Conservation (phyloP, 2,888 invertebrate genomes). For the Idaea dimidiata region DNA sequence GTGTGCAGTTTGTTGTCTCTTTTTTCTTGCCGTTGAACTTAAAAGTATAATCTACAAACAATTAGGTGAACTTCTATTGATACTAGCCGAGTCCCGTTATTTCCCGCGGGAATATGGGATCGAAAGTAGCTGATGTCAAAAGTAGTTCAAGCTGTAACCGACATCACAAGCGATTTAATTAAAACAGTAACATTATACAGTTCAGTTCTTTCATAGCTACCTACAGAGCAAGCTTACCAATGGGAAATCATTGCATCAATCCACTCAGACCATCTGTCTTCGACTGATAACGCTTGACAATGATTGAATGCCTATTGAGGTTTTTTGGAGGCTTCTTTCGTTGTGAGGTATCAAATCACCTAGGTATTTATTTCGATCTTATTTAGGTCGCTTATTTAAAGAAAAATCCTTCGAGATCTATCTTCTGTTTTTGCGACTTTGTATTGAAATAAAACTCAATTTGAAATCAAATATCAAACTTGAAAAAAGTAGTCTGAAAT, state of each 20-base stretch:
- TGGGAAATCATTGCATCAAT: slow-evolving; percentile 40
- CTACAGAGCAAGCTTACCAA: slow-evolving; percentile 11
- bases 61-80: no score
- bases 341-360: neutral
- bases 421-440: no score
- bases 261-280: slow-evolving; percentile 35
- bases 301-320: slow-evolving; percentile 33
- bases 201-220: neutral
- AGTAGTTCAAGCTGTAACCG: neutral
- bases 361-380: neutral
- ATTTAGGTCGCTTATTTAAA: neutral
- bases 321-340: neutral
- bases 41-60: no score
- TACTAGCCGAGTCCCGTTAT: no score
- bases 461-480: no score
- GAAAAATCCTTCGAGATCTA: neutral
- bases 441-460: no score
- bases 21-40: no score
- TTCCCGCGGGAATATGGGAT: no score
- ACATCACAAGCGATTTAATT: neutral
- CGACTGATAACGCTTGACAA: slow-evolving; percentile 43
- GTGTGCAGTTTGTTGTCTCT: no score
- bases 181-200: neutral
- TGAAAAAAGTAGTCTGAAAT: no score
- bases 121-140: no score